phyloP scores from a whole-genome alignment of 2,113 vertebrate species.

The Myiozetetes cayanensis region DNA sequence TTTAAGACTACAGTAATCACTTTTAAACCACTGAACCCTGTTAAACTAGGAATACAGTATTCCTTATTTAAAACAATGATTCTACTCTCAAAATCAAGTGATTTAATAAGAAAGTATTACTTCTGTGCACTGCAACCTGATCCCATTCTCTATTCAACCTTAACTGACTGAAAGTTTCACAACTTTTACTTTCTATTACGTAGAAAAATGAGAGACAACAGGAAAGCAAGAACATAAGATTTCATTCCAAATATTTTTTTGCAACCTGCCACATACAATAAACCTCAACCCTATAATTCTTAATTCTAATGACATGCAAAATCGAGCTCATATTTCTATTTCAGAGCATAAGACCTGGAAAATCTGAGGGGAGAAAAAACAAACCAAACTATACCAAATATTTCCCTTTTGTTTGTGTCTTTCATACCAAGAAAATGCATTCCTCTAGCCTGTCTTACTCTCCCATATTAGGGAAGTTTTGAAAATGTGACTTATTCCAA shows the following conservation, averaged over 20 bases:
- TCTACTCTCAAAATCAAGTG: background rate
- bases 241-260: background rate
- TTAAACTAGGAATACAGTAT: background rate
- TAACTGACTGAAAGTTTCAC: background rate
- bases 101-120: background rate
- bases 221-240: background rate
- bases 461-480: background rate
- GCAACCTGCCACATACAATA: background rate
- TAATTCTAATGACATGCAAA: background rate
- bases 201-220: background rate
- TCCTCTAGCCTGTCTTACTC: background rate
- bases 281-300: background rate
- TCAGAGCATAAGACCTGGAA: background rate
- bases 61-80: background rate
- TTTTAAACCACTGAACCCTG: conserved; percentile 46
- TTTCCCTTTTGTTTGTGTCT: background rate
- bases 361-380: background rate
- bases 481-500: background rate
- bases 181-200: background rate
- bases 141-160: background rate
- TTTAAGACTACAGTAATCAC: conserved; percentile 36
- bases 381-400: background rate
- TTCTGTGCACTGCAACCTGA: background rate
- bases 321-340: background rate
- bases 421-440: background rate